Evolutionary conservation across 2,797 vertebrate species (phyloP).

Genomic region (Steatocranus sp.): DNA sequence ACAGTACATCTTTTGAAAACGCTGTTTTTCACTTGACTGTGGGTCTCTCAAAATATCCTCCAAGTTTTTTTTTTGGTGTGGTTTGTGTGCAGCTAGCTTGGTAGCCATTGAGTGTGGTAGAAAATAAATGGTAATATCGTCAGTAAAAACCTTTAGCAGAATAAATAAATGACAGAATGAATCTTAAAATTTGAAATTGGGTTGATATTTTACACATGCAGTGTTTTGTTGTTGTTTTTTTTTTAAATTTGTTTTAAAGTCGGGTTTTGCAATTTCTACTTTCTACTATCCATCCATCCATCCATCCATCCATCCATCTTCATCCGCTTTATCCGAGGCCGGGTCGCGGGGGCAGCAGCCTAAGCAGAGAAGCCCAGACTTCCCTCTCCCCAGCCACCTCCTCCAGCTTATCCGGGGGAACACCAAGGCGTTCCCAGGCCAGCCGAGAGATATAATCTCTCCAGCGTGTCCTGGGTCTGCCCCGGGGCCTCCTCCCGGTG

Average conservation of each 20-base stretch:
- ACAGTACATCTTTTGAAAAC: neutral
- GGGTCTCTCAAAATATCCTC: neutral
- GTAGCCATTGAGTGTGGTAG: neutral
- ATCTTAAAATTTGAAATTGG: neutral
- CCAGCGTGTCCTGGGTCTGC: too few relatives aligned
- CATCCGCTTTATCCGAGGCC: too few relatives aligned
- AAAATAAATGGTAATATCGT: neutral
- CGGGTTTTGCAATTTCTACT: neutral
- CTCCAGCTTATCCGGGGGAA: too few relatives aligned
- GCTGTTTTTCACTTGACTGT: neutral
- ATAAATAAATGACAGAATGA: accelerated
- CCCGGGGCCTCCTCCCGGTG: too few relatives aligned
- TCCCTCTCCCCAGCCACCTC: too few relatives aligned
- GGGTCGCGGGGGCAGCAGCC: too few relatives aligned
- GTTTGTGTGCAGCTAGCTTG: neutral
- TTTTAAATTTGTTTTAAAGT: neutral
- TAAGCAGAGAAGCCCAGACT: too few relatives aligned
- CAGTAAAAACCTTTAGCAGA: neutral
- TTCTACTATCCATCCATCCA: too few relatives aligned
- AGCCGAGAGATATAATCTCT: too few relatives aligned
- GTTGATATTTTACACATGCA: neutral
- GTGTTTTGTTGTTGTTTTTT: neutral
- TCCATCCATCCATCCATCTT: too few relatives aligned
- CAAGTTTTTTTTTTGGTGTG: neutral
- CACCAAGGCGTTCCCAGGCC: too few relatives aligned